Evolutionary conservation across 2,113 vertebrate species (phyloP), one percentile per base, ranked within the genome.

Genomic region (Apaloderma vittatum): DNA sequence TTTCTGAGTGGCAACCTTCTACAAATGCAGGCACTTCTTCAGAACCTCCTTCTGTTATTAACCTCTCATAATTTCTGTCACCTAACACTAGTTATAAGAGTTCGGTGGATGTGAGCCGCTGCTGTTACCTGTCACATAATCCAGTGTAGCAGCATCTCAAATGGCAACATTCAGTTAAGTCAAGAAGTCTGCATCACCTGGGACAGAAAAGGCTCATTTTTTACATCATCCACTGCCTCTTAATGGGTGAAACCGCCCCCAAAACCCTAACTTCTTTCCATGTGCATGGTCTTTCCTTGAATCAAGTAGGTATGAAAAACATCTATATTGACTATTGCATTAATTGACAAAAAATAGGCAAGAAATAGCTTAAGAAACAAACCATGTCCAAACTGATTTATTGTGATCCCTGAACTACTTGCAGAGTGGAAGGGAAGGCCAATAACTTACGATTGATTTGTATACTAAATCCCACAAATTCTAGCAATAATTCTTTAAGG

Each of bases 301-400:
- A 74, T 51, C 20, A 52, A 58, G 49, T 7, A 37, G 26, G 20
- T 55, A 46, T 43, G 11, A 54, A 59, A 94, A 46, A 91, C 17
- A 37, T 46, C 71, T 32, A 10, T 43, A 61, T 20, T 59, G 67
- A 75, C 11, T 36, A 7, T 78, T 46, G 37, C 26, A 63, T 32
- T 71, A 55, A 29, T 19, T 85, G 32, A 45, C 27, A 45, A 66
- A 59, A 85, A 18, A 0, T 7, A 37, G 3, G 19, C 0, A 2
- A 63, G 24, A 37, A 59, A 75, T n/a, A 77, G 19, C 55, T 80
- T 76, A 54, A 57, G 12, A 66, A 86, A 49, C 15, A 74, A 23
- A 36, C 6, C 14, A 11, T 20, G 9, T 49, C 24, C 76, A 86
- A 86, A 61, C 22, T 37, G 8, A 63, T 43, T 86, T 81, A 0